Base-by-base conservation (phyloP, 1,140 invertebrate genomes). In the Drosophila nikananu region DNA sequence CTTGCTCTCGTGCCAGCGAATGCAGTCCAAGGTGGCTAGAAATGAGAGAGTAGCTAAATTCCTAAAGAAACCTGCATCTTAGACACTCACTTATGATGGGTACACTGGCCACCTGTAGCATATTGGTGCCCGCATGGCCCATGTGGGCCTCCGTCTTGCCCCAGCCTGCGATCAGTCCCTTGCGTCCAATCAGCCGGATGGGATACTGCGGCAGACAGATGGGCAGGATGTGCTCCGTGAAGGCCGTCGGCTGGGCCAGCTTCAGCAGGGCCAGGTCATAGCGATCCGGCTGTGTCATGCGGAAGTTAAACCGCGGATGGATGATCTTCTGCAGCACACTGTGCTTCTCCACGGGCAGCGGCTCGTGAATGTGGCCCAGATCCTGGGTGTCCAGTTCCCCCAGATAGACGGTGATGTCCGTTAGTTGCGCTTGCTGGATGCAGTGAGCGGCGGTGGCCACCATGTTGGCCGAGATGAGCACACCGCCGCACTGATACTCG, bases 101-200 rank as follows among this genome's bases (percentile, higher is more conserved):
- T 54, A 97, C 96, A 54, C 95, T 95, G 5, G 97, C 97, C 83
- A 97, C 97, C 75, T 97, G 95, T 39, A 97, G 93, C 58, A 97
- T 94, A 91, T 97, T 96, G 1, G 97, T 97, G 15, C 97, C 97
- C 15, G 96, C 96, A 77, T 97, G 94, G 1, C 95, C 95, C 64
- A 95, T 95, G 70, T 95, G 95, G 17, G 96, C 95, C 80, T 97
- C 95, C 3, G 96, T 97, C 93, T 97, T 97, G 5, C 97, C 97
- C 97, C 97, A 98, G 2, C 97, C 97, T 1, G 97, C 96, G 0
- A 97, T 96, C 0, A 97, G 94, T 3, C 95, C 96, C 23, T 95
- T 94, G 49, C 95, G 94, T 0, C 96, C 96, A 42, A 93, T 93
- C 60, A 94, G 59, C n/a, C 94, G 93, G 9, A 92, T 92, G 7